Evolutionary conservation across 2,888 invertebrate species (phyloP), one percentile per base, ranked within the genome.

Genomic region (Heliconius ismenius): DNA sequence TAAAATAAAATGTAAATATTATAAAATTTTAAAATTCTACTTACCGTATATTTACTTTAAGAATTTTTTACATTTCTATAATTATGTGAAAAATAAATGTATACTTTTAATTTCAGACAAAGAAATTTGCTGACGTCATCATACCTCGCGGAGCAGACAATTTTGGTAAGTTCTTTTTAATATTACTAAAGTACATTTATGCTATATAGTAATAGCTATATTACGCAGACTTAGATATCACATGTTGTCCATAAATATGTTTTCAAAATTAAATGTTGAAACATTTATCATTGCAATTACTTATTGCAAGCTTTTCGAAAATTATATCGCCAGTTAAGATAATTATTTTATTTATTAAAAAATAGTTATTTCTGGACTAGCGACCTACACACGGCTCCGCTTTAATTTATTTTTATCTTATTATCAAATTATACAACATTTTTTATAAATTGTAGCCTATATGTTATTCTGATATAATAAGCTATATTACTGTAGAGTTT

Each of bases 41-140:
- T 36, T 36, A 11, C 11, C 11, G 39, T 11, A 39, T 39, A 39
- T 39, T 11, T 39, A 39, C 7, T 21, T 18, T 6, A 49, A 18
- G 49, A 49, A n/a, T 67, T 7, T 26, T 7, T 9, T 18, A 36
- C 9, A 13, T 26, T 69, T 32, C 13, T 70, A 9, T 4, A 72
- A 39, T 4, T 60, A 13, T 18, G 18, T 39, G 6, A 62, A 58
- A 60, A 21, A 49, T 64, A 32, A 49, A 73, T 28, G 32, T 49
- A 26, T 39, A 15, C 3, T 79, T 82, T 85, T 81, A 83, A 87
- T 96, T 96, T 73, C 95, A 98, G 97, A 99, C 99, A 1, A 99
- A 99, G 94, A 99, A 99, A 91, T 99, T 99, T 95, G 99, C 99
- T 76, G 99, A 99, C 95, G 98, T 99, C 74, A 99, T 99, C 86